phyloP scores from a whole-genome alignment of 2,797 vertebrate species.

The Lacerta agilis region DNA sequence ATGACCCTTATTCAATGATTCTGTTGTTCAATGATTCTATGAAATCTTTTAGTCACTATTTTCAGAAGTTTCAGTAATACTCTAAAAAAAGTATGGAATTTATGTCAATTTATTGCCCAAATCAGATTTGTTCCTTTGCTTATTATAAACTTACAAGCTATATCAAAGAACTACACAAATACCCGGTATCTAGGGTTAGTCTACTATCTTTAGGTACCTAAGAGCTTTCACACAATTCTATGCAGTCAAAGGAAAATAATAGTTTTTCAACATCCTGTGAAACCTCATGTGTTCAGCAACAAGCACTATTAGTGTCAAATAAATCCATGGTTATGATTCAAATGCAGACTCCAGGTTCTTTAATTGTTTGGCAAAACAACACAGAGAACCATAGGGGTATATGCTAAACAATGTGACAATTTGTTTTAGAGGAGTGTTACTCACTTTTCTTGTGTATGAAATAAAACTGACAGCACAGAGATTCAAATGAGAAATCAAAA shows the following conservation, averaged over 20 bases:
- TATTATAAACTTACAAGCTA: neutral
- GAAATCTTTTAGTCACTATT: neutral
- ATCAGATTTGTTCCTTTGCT: neutral
- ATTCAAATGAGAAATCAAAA: slow-evolving; percentile 59
- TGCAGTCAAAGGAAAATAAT: neutral
- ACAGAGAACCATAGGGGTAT: slow-evolving; percentile 40
- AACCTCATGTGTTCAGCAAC: neutral
- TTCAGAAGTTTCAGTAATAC: neutral
- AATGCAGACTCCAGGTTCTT: slow-evolving; percentile 20
- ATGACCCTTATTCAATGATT: too few species aligned
- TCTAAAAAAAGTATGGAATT: neutral
- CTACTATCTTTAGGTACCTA: neutral
- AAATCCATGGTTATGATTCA: slow-evolving; percentile 39
- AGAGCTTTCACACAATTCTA: neutral
- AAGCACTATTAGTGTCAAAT: slow-evolving; percentile 29
- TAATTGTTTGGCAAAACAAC: slow-evolving; percentile 34
- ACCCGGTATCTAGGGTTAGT: neutral
- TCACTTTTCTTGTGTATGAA: slow-evolving; percentile 42
- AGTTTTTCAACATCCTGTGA: neutral
- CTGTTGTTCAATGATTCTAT: too few species aligned
- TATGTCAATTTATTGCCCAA: neutral
- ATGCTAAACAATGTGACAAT: slow-evolving; percentile 51
- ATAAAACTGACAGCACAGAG: slow-evolving; percentile 59
- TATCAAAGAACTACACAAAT: neutral
- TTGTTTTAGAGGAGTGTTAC: slow-evolving; percentile 58